A percentile compares a stretch with the other conserved stretches of the same genome.
Conservation (phyloP, 2,797 vertebrate species). For the Coranthus polyacanthus region DNA sequence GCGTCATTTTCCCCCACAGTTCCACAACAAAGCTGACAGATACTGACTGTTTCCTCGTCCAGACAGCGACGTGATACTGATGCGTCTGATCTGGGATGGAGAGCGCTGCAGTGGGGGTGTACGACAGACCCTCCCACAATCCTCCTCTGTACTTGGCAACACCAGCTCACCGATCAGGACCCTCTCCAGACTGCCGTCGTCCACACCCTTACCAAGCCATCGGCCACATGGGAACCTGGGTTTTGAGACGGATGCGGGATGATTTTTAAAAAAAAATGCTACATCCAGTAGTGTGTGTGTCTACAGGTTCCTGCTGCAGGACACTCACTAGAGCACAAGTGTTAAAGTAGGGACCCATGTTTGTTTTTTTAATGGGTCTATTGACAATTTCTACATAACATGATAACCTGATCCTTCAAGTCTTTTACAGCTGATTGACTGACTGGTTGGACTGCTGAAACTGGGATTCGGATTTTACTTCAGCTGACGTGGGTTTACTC, state of each 20-base stretch:
- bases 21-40: not conserved
- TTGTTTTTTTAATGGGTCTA: too few relatives aligned
- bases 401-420: too few relatives aligned
- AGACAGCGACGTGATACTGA: slow-evolving; percentile 89
- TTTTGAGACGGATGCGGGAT: not conserved
- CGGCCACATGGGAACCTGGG: slow-evolving; percentile 93
- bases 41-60: slow-evolving; percentile 88
- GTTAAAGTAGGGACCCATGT: too few relatives aligned
- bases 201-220: slow-evolving; percentile 93
- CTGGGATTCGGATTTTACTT: too few relatives aligned
- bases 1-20: not conserved
- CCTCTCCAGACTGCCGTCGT: slow-evolving; percentile 93
- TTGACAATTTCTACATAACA: too few relatives aligned
- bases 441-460: too few relatives aligned
- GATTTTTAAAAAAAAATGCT: too few relatives aligned
- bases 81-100: slow-evolving; percentile 86
- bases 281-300: too few relatives aligned
- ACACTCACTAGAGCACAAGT: too few relatives aligned
- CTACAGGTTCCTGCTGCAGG: too few relatives aligned
- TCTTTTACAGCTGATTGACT: too few relatives aligned
- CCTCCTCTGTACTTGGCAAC: slow-evolving; percentile 85
- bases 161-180: slow-evolving; percentile 93
- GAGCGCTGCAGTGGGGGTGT: slow-evolving; percentile 92
- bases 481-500: too few relatives aligned
- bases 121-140: slow-evolving; percentile 86